Conservation (phyloP, 1,140 invertebrate genomes). For the Apolygus lucorum region DNA sequence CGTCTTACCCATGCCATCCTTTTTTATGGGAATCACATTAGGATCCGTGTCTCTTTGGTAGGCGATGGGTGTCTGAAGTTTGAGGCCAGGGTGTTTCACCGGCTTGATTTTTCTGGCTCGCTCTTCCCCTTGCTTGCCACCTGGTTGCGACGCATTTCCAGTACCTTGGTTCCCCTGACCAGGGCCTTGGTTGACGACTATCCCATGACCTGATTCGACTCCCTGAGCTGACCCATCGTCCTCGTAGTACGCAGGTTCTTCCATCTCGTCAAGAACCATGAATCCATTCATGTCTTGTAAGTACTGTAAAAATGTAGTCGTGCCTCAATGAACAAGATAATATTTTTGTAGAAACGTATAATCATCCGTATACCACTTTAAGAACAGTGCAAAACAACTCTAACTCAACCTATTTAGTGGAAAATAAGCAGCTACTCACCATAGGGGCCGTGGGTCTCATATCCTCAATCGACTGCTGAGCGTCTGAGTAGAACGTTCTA, state of each 20-base stretch:
- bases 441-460: conserved; percentile 44
- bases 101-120: conserved; percentile 59
- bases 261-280: conserved; percentile 35
- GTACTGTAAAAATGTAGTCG: too few species aligned
- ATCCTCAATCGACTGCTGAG: conserved; percentile 45
- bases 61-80: conserved; percentile 68
- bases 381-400: too few species aligned
- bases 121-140: conserved; percentile 27
- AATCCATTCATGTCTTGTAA: conserved; percentile 33
- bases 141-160: not conserved
- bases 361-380: too few species aligned
- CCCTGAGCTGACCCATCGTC: not conserved
- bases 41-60: conserved; percentile 69
- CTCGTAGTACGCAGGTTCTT: conserved; percentile 31
- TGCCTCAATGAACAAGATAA: too few species aligned
- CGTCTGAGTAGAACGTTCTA: conserved; percentile 45
- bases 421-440: too few species aligned
- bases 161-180: conserved; percentile 35
- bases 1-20: conserved; percentile 67
- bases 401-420: too few species aligned
- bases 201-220: conserved; percentile 19
- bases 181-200: conserved; percentile 47
- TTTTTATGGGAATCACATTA: conserved; percentile 67
- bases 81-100: conserved; percentile 62
- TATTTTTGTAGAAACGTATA: too few species aligned